Evolutionary conservation across 2,888 invertebrate species (phyloP), one percentile per base, ranked within the genome.

Genomic region (Cephus nigrinus): DNA sequence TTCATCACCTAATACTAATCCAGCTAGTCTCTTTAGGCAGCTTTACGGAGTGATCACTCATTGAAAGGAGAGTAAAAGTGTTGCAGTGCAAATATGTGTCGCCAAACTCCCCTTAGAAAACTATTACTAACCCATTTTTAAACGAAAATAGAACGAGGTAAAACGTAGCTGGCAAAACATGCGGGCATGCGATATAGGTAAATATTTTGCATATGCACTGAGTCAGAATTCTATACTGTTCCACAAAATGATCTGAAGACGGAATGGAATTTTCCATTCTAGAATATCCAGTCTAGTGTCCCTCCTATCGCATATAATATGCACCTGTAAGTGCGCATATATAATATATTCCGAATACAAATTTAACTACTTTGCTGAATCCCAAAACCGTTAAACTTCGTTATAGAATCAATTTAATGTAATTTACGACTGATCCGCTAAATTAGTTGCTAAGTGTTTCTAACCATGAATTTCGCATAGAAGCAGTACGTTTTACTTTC

Each of bases 121-220:
- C 40, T 4, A 40, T 40, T 40, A 40, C 40, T 40, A 40, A 40
- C 40, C 40, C 40, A 32, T 35, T 34, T 73, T 68, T 76, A 31
- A 34, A 34, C 73, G 32, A 73, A 73, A 33, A 34, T 73, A 73
- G 34, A 73, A 33, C 12, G n/a, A 69, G 69, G 32, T 69, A 69
- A 69, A 69, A 32, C 69, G 30, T 69, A 69, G 69, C 69, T 69
- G 30, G 69, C 69, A 30, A 30, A 69, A 32, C 69, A 69, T 31
- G 31, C 36, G 75, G 30, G 40, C 69, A 31, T 75, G 30, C 69
- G 31, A 69, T 36, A n/a, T 76, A 76, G 78, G 76, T 75, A 80
- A 81, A 81, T 81, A 75, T 80, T 78, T 78, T 76, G 68, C 68
- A 31, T 55, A 73, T 80, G 36, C 71, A 78, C 33, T 81, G 75